phyloP scores from a whole-genome alignment of 2,113 vertebrate species.

The Archocentrus centrarchus region DNA sequence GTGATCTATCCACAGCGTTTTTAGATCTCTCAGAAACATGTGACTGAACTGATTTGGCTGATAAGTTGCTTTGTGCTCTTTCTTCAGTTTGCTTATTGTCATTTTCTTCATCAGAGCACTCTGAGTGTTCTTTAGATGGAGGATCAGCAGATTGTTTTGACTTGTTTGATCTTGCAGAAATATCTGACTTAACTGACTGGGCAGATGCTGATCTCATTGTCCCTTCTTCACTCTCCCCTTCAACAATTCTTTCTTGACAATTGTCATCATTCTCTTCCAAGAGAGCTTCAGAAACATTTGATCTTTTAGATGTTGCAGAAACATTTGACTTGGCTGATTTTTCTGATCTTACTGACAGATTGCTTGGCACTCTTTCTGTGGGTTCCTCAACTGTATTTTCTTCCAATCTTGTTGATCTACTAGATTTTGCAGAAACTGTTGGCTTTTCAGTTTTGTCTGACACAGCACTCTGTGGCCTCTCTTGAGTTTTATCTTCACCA shows the following conservation, averaged over 20 bases:
- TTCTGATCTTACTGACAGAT: constrained; percentile 48
- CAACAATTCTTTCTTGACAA: neutral
- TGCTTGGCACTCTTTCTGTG: constrained; percentile 34
- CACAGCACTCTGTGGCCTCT: constrained; percentile 46
- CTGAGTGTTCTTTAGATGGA: neutral
- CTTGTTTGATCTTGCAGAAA: constrained; percentile 25
- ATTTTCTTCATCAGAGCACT: neutral
- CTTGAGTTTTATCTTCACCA: constrained; percentile 5
- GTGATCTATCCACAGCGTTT: constrained; percentile 16
- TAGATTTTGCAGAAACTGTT: constrained; percentile 42
- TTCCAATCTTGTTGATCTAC: constrained; percentile 21
- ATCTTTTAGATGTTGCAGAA: constrained; percentile 55
- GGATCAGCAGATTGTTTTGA: constrained; percentile 34
- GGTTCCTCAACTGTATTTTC: neutral
- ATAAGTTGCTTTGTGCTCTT: constrained; percentile 44
- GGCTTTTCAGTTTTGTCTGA: constrained; percentile 51
- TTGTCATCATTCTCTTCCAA: neutral
- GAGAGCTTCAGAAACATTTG: constrained; percentile 32
- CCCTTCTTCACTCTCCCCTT: constrained; percentile 15
- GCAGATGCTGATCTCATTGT: constrained; percentile 33
- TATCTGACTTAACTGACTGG: constrained; percentile 36
- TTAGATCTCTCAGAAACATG: constrained; percentile 39
- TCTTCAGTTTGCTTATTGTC: constrained; percentile 9
- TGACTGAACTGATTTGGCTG: constrained; percentile 50
- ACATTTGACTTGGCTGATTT: constrained; percentile 47